These are phyloP conservation scores for Tenthredo mesomela DNA, from an alignment of 2,888 invertebrate genomes.

Conservation along the genomic window DNA sequence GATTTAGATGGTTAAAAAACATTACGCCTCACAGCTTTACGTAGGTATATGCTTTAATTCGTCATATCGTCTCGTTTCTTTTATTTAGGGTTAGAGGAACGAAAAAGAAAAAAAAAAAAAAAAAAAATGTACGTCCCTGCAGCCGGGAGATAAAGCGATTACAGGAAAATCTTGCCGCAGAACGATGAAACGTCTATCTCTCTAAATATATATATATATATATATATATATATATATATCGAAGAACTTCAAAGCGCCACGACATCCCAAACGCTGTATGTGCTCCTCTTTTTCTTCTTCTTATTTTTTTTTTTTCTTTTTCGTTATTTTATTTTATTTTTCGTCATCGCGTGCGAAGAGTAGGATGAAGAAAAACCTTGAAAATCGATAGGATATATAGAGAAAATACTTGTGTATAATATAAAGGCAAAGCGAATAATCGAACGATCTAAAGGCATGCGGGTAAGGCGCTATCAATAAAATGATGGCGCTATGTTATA, in stretches of 20 bases:
- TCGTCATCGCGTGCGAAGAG: neutral
- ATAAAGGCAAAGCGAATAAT: conserved; percentile 46
- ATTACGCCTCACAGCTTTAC: neutral
- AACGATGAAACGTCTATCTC: neutral
- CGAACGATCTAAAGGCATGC: conserved; percentile 57
- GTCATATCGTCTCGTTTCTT: neutral
- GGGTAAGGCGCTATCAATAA: conserved; percentile 57
- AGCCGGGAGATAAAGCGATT: conserved; percentile 28
- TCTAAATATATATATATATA: neutral
- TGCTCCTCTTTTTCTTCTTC: neutral
- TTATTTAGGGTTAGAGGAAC: neutral
- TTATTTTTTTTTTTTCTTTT: neutral
- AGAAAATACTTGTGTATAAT: neutral
- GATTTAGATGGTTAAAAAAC: neutral
- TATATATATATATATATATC: neutral
- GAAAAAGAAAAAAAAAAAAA: neutral
- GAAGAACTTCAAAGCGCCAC: conserved; percentile 7
- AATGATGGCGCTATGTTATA: conserved; percentile 54
- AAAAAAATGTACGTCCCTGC: neutral
- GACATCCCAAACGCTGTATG: neutral
- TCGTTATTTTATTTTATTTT: too few relatives aligned
- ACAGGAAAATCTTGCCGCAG: conserved; percentile 4
- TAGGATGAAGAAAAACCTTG: neutral
- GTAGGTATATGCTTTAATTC: neutral
- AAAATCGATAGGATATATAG: conserved; percentile 25